phyloP scores from a whole-genome alignment of 2,113 vertebrate species.

The Sinocyclocheilus rhinocerous region DNA sequence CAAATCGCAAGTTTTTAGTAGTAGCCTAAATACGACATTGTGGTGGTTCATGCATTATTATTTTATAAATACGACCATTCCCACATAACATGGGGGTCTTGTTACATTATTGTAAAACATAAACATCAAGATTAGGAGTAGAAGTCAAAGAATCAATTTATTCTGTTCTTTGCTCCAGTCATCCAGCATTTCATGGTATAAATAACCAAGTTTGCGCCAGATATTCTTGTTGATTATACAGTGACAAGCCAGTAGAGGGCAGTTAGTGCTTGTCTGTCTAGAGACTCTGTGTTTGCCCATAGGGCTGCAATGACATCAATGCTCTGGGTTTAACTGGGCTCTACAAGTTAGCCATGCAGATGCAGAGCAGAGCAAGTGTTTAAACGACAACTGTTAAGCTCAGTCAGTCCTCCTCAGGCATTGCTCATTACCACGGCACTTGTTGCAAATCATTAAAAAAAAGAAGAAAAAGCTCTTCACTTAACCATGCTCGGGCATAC shows the following conservation, averaged over 20 bases:
- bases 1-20: no score
- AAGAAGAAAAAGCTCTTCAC: background rate
- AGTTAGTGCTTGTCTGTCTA: conserved; percentile 62
- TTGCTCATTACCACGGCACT: conserved; percentile 13
- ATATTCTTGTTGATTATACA: background rate
- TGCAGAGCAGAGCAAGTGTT: conserved; percentile 3
- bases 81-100: no score
- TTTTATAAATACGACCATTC: no score
- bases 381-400: background rate
- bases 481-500: background rate
- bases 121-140: background rate
- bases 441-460: conserved; percentile 4
- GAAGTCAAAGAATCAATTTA: background rate
- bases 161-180: background rate
- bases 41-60: no score
- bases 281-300: conserved; percentile 52
- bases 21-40: no score
- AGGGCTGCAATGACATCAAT: conserved; percentile 72
- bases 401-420: background rate
- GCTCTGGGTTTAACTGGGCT: conserved; percentile 61
- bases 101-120: no score
- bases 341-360: background rate
- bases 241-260: conserved; percentile 69
- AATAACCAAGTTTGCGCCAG: background rate
- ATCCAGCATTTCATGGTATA: background rate